These are phyloP conservation scores for Dioctria rufipes DNA, from an alignment of 2,888 invertebrate genomes.

Conservation along the genomic window DNA sequence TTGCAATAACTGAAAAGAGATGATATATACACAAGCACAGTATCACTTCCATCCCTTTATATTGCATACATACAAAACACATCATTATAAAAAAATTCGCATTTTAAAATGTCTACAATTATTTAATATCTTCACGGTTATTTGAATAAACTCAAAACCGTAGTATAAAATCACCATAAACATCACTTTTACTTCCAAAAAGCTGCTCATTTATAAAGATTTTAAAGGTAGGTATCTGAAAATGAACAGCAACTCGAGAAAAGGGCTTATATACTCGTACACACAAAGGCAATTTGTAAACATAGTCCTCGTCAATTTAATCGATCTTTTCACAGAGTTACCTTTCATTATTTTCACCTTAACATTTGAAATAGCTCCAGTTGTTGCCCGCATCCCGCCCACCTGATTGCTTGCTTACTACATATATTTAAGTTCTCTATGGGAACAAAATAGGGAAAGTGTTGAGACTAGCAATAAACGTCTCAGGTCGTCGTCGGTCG, in stretches of 20 bases:
- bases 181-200: slow-evolving; percentile 13
- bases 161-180: slow-evolving; percentile 7
- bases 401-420: slow-evolving; percentile 23
- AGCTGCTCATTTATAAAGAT: background rate
- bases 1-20: too few species aligned
- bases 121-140: slow-evolving; percentile 1
- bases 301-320: slow-evolving; percentile 38
- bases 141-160: slow-evolving; percentile 14
- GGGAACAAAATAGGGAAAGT: slow-evolving; percentile 50
- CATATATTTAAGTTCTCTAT: slow-evolving; percentile 29
- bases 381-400: background rate
- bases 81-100: too few species aligned
- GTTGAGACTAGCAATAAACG: slow-evolving; percentile 57
- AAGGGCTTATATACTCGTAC: slow-evolving; percentile 29
- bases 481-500: slow-evolving; percentile 30
- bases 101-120: background rate
- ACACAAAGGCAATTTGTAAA: slow-evolving; percentile 23
- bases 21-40: too few species aligned
- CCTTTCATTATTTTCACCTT: slow-evolving; percentile 32
- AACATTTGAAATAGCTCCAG: background rate
- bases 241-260: slow-evolving; percentile 15
- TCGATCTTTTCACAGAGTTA: slow-evolving; percentile 41
- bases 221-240: background rate
- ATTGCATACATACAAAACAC: too few species aligned
- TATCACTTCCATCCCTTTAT: too few species aligned